Base-by-base conservation (phyloP, 2,113 vertebrate genomes). In the Centrocercus urophasianus region DNA sequence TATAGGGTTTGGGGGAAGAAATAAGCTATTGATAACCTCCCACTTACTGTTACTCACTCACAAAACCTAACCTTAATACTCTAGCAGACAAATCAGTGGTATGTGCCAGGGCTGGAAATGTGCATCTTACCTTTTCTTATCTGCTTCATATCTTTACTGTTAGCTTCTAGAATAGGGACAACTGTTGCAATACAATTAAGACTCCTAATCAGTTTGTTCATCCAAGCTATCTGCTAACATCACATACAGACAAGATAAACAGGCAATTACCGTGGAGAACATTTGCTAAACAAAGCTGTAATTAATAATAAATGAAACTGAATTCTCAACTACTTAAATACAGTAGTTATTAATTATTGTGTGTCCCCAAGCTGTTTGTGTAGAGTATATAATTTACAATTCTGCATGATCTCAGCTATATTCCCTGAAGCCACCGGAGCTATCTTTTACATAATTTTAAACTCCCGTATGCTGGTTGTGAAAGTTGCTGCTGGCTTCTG, bases 221-320 rank as follows among this genome's bases (percentile, higher is more conserved):
- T 88, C 86, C 86, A 83, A 94, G 54, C 64, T 96, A 92, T 95
- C 84, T 84, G 38, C 86, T 92, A 95, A 83, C 75, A 95, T 89
- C 80, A 75, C 86, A 94, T 22, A 52, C 69, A 91, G 84, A 91
- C 82, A 96, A 92, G 90, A 95, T 91, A 96, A 96, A 95, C 86
- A 95, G 84, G 25, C 60, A 86, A 96, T 96, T 96, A 91, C 50
- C 52, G 45, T 61, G 63, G 71, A 95, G 73, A 93, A 93, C 73
- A 95, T 88, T 96, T 95, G 64, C 93, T 95, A 95, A 96, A 96
- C 91, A 97, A 96, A 94, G 82, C 25, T 93, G 50, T 89, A 95
- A 95, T 96, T 96, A 97, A 96, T 95, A 95, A 96, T 95, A 88
- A 95, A 97, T 92, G 91, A 88, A 95, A 82, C 66, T 47, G 76